Evolutionary conservation across 1,140 invertebrate species (phyloP), one percentile per base, ranked within the genome.

Genomic region (Pseudomyrmex cubaensis): DNA sequence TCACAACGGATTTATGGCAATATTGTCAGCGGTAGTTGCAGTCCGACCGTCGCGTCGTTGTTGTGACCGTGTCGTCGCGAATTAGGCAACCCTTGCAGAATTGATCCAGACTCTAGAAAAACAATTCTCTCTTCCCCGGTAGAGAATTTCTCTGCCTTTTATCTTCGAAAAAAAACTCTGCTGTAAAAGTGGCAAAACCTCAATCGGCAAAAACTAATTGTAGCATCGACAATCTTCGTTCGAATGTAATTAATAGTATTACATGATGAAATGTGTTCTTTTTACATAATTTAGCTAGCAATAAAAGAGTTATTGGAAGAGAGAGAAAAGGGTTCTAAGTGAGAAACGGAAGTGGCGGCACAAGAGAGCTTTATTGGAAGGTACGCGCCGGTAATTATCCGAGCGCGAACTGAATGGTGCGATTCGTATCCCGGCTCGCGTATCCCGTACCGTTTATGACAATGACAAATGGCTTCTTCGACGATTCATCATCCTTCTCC

Each of bases 391-490:
- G 85, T 89, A 89, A 91, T 92, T 90, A 90, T 87, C 85, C 64
- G 63, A 75, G 75, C 61, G 74, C 62, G 72, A 59, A 56, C 73
- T 78, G 72, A 83, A 69, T 50, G 63, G 46, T 44, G 64, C 74
- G 63, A 64, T 67, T 77, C 73, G 48, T 35, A 35, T 35, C 35
- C 35, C 35, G 52, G 63, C 20, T 85, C 69, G 44, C 73, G 63
- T 61, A 83, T 61, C 10, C 61, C 48, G 50, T 73, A 48, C 84
- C 66, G 85, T 83, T 87, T 87, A 88, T 90, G 92, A 92, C 91
- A 92, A 89, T 92, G 92, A 93, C 85, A 88, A 89, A 92, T 92
- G 88, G 61, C 56, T 20, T 22, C 63, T 76, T 83, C 17, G 77
- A 70, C 87, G 82, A 91, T 91, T 90, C 85, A 88, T 93, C 90